phyloP scores from a whole-genome alignment of 2,888 invertebrate genomes.

The Melanostoma mellinum region DNA sequence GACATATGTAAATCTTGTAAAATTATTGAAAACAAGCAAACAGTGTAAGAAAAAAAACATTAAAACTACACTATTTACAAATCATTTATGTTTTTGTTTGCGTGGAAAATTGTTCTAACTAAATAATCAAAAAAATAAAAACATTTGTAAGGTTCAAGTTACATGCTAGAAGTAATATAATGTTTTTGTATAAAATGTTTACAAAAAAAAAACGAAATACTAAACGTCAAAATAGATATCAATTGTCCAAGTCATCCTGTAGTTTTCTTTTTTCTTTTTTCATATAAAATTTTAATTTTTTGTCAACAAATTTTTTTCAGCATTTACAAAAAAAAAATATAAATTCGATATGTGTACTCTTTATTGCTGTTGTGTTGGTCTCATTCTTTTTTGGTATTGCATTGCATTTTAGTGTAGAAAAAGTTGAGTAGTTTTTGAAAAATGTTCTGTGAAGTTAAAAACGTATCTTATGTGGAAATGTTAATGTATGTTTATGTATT shows the following conservation, averaged over 20 bases:
- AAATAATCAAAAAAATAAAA: conserved; percentile 6
- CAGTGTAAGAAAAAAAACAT: conserved; percentile 11
- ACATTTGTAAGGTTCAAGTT: conserved; percentile 17
- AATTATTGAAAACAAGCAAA: conserved; percentile 5
- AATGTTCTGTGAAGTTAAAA: not conserved
- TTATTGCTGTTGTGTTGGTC: conserved; percentile 21
- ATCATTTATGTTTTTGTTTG: conserved; percentile 65
- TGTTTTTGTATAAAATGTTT: conserved; percentile 54
- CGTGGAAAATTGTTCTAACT: conserved; percentile 66
- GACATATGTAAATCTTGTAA: not conserved
- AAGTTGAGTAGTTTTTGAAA: conserved; percentile 16
- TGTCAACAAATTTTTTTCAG: not conserved
- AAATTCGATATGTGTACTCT: conserved; percentile 23
- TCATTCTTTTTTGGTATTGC: conserved; percentile 27
- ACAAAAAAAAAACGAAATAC: conserved; percentile 39
- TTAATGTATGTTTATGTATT: conserved; percentile 1
- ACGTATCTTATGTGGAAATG: not conserved
- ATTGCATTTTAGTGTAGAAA: conserved; percentile 15
- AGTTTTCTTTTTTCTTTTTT: conserved; percentile 68
- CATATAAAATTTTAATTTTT: conserved; percentile 2
- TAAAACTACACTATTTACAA: conserved; percentile 15
- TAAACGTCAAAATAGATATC: conserved; percentile 48
- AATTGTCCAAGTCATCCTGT: conserved; percentile 74
- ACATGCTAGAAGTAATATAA: conserved; percentile 43
- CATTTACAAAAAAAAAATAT: not conserved